Conservation (phyloP, 2,888 invertebrate genomes). For the Euphydryas editha region DNA sequence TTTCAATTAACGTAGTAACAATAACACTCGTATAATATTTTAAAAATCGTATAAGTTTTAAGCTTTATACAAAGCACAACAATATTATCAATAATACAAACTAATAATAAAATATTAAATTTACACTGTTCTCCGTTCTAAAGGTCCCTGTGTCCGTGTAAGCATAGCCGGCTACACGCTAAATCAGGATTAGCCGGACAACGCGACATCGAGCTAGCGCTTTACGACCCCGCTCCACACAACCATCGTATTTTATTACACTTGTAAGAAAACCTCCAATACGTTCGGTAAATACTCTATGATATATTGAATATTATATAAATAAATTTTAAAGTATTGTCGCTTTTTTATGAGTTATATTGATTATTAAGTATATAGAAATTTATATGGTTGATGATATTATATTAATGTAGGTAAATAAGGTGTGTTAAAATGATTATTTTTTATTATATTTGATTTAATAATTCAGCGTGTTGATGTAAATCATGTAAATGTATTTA, state of each 20-base stretch:
- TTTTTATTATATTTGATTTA: too few species aligned
- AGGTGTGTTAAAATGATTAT: too few species aligned
- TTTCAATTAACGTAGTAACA: too few species aligned
- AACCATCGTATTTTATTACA: conserved; percentile 65
- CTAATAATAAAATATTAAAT: background rate
- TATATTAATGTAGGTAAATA: too few species aligned
- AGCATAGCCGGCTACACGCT: conserved; percentile 68
- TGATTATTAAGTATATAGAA: background rate
- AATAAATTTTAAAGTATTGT: background rate
- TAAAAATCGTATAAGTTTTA: too few species aligned
- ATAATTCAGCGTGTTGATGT: too few species aligned
- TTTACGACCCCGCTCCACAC: conserved; percentile 66
- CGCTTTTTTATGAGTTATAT: background rate
- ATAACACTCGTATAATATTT: too few species aligned
- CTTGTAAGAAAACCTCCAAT: conserved; percentile 19
- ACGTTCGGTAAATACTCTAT: conserved; percentile 12
- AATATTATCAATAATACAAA: background rate
- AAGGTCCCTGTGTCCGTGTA: conserved; percentile 58
- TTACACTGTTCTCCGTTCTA: conserved; percentile 2
- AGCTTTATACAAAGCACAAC: background rate
- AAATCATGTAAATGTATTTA: too few species aligned
- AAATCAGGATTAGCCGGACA: conserved; percentile 81
- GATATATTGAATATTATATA: conserved; percentile 10
- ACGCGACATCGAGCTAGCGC: conserved; percentile 67
- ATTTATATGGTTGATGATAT: background rate